A percentile compares a stretch with the other conserved stretches of the same genome.
These are phyloP conservation scores for Carcharodon carcharias DNA, from an alignment of 2,797 vertebrate genomes.

Conservation along the genomic window DNA sequence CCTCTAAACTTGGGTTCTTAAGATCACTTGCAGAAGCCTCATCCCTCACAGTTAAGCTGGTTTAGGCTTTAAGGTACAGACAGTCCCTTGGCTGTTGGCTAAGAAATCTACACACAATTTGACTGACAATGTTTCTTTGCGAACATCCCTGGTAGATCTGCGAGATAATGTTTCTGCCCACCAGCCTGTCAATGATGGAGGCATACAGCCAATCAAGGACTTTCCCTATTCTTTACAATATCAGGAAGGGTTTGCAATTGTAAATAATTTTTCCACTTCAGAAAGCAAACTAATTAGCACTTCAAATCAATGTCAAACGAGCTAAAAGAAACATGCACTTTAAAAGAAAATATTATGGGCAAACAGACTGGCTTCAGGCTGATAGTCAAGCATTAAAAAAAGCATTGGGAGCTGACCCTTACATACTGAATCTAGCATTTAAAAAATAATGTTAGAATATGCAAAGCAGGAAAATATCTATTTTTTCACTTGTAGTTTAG, in stretches of 20 bases:
- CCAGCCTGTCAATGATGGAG: neutral
- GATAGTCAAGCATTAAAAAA: neutral
- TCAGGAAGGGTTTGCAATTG: neutral
- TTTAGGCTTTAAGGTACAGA: neutral
- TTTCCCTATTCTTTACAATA: neutral
- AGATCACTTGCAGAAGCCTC: neutral
- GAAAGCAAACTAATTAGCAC: neutral
- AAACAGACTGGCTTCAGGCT: neutral
- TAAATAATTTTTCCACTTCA: neutral
- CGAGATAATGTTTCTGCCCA: neutral
- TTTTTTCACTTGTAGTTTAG: too few species aligned
- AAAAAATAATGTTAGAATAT: too few species aligned
- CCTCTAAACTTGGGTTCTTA: neutral
- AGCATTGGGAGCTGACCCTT: neutral
- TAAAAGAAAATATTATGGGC: neutral
- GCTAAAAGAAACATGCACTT: neutral
- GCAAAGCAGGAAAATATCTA: too few species aligned
- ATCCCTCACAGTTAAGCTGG: neutral
- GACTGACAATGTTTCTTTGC: neutral
- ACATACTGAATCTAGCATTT: neutral
- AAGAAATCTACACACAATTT: neutral
- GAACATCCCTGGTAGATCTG: neutral
- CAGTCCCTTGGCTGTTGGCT: neutral
- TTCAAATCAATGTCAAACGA: neutral
- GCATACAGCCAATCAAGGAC: neutral